Percentiles rank a stretch among this genome's conserved stretches.
Evolutionary conservation across 2,113 vertebrate genomes (phyloP).

Genomic region (human (Homo sapiens)): DNA sequence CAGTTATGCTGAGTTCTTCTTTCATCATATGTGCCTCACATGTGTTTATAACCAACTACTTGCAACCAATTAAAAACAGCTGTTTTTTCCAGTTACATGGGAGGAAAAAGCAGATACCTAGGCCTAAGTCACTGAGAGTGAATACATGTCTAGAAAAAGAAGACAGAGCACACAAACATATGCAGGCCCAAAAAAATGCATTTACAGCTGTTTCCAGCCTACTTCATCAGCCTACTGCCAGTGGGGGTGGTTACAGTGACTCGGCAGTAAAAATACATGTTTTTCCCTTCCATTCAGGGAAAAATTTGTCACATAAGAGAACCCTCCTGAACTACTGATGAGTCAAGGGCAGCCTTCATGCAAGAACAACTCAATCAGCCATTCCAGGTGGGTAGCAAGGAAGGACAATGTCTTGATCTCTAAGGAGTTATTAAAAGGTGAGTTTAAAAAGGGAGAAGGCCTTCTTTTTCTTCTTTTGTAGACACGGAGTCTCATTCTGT

Average conservation of each 20-base stretch:
- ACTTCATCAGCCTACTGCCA: not conserved
- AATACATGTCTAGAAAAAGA: slow-evolving; percentile 29
- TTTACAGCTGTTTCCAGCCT: not conserved
- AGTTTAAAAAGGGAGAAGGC: not conserved
- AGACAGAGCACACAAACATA: not conserved
- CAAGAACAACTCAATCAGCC: not conserved
- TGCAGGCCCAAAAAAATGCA: not conserved
- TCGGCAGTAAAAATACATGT: not conserved
- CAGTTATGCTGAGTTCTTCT: slow-evolving; percentile 44
- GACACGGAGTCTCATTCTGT: not conserved
- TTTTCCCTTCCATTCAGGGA: not conserved
- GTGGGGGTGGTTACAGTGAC: not conserved
- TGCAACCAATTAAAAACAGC: slow-evolving; percentile 64
- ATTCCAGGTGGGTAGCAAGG: not conserved
- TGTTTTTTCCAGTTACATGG: slow-evolving; percentile 50
- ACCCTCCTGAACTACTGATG: not conserved
- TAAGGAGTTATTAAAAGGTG: slow-evolving; percentile 10
- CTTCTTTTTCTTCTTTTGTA: not conserved
- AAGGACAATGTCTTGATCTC: not conserved
- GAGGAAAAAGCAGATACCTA: slow-evolving; percentile 48
- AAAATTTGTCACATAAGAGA: slow-evolving; percentile 12
- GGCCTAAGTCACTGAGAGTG: not conserved
- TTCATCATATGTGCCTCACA: slow-evolving; percentile 47
- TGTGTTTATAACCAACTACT: slow-evolving; percentile 53
- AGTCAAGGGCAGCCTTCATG: slow-evolving; percentile 14